Base-by-base conservation (phyloP, 2,888 invertebrate genomes). In the Sphinx pinastri region DNA sequence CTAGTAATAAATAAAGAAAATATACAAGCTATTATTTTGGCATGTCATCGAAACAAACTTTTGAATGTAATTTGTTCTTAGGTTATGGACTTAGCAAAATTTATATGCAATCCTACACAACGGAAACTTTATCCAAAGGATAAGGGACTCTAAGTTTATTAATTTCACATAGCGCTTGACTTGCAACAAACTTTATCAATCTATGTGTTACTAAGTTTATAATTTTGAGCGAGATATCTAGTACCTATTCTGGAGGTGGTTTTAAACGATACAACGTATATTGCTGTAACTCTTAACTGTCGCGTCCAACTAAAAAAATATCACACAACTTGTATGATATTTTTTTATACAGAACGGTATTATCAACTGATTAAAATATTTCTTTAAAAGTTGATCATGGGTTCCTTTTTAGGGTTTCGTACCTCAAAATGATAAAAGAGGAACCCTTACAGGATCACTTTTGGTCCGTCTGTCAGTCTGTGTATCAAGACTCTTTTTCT, bases 111-210 rank as follows among this genome's bases (percentile, higher is more conserved):
- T 86, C 79, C 81, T 79, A 77, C 75, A 74, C 78, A 72, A 82
- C 74, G 77, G 76, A 69, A 77, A 79, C 80, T 87, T 84, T 72
- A 76, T 74, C 76, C 82, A 85, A 83, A 85, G 87, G 84, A 83
- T 82, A 81, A 82, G 78, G 78, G 79, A 81, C 77, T 81, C 79
- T 80, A 91, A 90, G 90, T 91, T 91, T 88, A 89, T 88, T 88
- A 91, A 91, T 91, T 90, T 87, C 86, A 87, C 87, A 88, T 86
- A 88, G 85, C 86, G 85, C 85, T 81, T 84, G 76, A 84, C 80
- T 79, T 84, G 86, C 87, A 85, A 84, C 86, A 84, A 90, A 90
- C 86, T 91, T 91, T 90, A 86, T 88, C 89, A 90, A 91, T 89
- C 84, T 87, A 85, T 87, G 84, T 78, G 81, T 77, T 75, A 75